Conservation (phyloP, 2,113 vertebrate species). For the Eolophus roseicapilla region DNA sequence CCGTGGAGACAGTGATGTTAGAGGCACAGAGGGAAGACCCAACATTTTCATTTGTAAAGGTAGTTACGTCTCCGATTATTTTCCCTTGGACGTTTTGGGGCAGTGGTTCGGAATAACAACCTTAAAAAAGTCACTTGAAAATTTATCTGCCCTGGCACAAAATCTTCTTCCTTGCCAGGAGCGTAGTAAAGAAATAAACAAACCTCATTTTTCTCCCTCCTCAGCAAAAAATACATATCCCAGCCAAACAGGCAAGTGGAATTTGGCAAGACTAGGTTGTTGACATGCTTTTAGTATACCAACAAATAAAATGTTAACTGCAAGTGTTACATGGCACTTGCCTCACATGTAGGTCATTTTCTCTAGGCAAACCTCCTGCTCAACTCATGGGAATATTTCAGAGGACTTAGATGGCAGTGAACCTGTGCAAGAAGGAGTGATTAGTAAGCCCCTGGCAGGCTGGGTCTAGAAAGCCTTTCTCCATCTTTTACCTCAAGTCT, state of each 20-base stretch:
- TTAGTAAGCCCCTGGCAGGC: neutral
- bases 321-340: neutral
- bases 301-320: neutral
- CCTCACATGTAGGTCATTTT: constrained; percentile 22
- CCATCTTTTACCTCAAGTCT: neutral
- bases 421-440: neutral
- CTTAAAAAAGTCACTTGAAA: constrained; percentile 4
- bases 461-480: neutral
- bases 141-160: neutral
- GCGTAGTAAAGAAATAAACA: neutral
- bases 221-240: constrained; percentile 6
- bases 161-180: constrained; percentile 11
- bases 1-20: neutral
- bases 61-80: neutral
- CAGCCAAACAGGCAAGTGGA: constrained; percentile 18
- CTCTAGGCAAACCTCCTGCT: neutral
- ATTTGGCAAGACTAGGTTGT: constrained; percentile 3
- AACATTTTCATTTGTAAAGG: neutral
- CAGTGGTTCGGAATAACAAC: neutral
- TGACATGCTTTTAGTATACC: constrained; percentile 27
- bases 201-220: neutral
- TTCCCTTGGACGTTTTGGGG: neutral
- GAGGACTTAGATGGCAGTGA: neutral
- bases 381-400: neutral
- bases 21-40: neutral